Percentiles rank a stretch among this genome's conserved stretches.
These are phyloP conservation scores for Danaus chrysippus DNA, from an alignment of 2,888 invertebrate genomes.

Conservation along the genomic window DNA sequence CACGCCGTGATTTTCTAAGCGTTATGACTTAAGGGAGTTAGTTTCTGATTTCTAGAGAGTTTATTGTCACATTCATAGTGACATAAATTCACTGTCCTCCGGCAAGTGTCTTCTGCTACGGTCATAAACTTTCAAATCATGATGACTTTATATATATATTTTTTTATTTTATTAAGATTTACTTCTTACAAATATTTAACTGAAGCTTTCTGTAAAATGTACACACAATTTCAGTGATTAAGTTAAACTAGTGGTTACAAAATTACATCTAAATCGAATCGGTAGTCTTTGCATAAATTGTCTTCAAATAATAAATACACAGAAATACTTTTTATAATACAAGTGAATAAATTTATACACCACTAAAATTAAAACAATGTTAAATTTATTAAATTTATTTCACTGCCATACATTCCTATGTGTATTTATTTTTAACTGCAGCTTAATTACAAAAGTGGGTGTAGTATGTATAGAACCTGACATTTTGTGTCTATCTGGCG, in stretches of 20 bases:
- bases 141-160: slow-evolving; percentile 39
- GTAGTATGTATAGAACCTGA: slow-evolving; percentile 2
- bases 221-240: too few relatives aligned
- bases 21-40: slow-evolving; percentile 36
- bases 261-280: too few relatives aligned
- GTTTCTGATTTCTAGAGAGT: slow-evolving; percentile 41
- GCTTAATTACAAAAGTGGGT: neutral
- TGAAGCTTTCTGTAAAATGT: neutral
- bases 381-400: too few relatives aligned
- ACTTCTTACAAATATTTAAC: slow-evolving; percentile 43
- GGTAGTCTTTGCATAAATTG: too few relatives aligned
- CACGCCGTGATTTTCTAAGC: slow-evolving; percentile 33
- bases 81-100: slow-evolving; percentile 49
- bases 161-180: slow-evolving; percentile 42
- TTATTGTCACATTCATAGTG: slow-evolving; percentile 48
- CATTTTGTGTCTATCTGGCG: slow-evolving; percentile 5
- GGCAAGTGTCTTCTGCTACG: slow-evolving; percentile 50
- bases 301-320: too few relatives aligned
- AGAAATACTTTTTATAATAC: too few relatives aligned
- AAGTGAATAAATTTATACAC: too few relatives aligned
- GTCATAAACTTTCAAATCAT: slow-evolving; percentile 61
- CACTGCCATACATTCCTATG: neutral
- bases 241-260: too few relatives aligned
- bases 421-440: slow-evolving; percentile 9
- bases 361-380: too few relatives aligned